These are phyloP conservation scores for Epinotia demarniana DNA, from an alignment of 2,888 invertebrate species.

Conservation along the genomic window DNA sequence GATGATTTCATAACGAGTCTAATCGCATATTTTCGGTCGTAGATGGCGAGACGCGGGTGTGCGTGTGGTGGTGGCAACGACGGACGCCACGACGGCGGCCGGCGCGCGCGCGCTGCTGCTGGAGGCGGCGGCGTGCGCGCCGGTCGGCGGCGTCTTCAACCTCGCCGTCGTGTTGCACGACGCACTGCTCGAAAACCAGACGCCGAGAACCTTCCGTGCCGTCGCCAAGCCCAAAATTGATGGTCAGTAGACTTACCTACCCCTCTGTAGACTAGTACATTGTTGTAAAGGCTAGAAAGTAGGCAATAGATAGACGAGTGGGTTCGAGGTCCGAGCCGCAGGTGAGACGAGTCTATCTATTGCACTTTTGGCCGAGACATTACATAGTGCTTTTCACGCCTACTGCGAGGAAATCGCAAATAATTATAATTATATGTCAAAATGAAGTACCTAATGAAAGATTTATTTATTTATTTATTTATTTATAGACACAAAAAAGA, in stretches of 20 bases:
- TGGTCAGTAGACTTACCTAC: slow-evolving; percentile 90
- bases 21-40: slow-evolving; percentile 50
- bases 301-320: slow-evolving; percentile 89
- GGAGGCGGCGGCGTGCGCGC: slow-evolving; percentile 86
- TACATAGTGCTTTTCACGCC: too few relatives aligned
- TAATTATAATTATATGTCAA: too few relatives aligned
- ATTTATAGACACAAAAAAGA: too few relatives aligned
- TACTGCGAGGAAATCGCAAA: too few relatives aligned
- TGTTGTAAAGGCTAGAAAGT: slow-evolving; percentile 86
- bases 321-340: slow-evolving; percentile 93
- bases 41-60: slow-evolving; percentile 86
- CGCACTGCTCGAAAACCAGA: slow-evolving; percentile 94
- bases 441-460: too few relatives aligned
- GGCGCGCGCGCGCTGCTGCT: slow-evolving; percentile 87
- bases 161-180: slow-evolving; percentile 96
- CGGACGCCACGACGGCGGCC: slow-evolving; percentile 85
- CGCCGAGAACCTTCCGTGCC: slow-evolving; percentile 90
- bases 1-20: too few relatives aligned
- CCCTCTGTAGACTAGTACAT: slow-evolving; percentile 87
- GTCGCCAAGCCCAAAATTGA: slow-evolving; percentile 94
- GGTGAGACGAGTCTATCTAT: too few relatives aligned
- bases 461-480: too few relatives aligned
- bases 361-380: too few relatives aligned
- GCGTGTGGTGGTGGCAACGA: slow-evolving; percentile 86
- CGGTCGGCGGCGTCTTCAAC: slow-evolving; percentile 96